Evolutionary conservation across 2,888 invertebrate genomes (phyloP).

Genomic region (Elmis aenea): DNA sequence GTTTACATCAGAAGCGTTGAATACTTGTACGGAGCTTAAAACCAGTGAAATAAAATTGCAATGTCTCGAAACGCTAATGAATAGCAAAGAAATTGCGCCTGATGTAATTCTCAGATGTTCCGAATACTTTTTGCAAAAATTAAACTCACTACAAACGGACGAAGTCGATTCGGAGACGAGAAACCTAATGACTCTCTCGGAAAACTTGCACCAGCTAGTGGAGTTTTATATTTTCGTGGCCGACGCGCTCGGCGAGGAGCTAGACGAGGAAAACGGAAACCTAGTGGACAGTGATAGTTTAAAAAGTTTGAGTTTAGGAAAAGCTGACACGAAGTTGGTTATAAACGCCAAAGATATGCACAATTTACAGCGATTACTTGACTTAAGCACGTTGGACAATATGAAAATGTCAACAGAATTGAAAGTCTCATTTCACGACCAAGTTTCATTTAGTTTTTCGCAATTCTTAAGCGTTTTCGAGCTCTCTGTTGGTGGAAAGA

Average conservation of each 20-base stretch:
- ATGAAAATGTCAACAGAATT: constrained; percentile 42
- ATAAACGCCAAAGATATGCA: constrained; percentile 56
- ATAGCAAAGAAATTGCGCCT: constrained; percentile 59
- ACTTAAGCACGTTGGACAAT: constrained; percentile 49
- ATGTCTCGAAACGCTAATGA: constrained; percentile 64
- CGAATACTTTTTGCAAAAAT: constrained; percentile 43
- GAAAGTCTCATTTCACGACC: constrained; percentile 57
- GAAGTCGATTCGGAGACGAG: constrained; percentile 29
- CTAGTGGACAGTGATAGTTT: constrained; percentile 13
- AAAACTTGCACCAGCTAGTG: constrained; percentile 35
- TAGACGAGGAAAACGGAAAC: constrained; percentile 34
- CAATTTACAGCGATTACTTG: constrained; percentile 59
- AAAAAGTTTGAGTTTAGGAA: too few species aligned
- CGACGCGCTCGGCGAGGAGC: constrained; percentile 14
- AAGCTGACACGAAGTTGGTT: constrained; percentile 26
- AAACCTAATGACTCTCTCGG: constrained; percentile 33
- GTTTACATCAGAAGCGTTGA: constrained; percentile 51
- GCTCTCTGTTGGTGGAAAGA: constrained; percentile 32
- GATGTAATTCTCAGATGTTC: constrained; percentile 55
- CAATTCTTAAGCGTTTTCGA: constrained; percentile 56
- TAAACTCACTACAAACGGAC: constrained; percentile 34
- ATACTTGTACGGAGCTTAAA: constrained; percentile 59
- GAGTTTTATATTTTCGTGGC: constrained; percentile 34
- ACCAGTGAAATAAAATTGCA: constrained; percentile 69
- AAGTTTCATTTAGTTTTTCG: constrained; percentile 48